Conservation (phyloP, 2,113 vertebrate species). For the Poeciliopsis turrubarensis region DNA sequence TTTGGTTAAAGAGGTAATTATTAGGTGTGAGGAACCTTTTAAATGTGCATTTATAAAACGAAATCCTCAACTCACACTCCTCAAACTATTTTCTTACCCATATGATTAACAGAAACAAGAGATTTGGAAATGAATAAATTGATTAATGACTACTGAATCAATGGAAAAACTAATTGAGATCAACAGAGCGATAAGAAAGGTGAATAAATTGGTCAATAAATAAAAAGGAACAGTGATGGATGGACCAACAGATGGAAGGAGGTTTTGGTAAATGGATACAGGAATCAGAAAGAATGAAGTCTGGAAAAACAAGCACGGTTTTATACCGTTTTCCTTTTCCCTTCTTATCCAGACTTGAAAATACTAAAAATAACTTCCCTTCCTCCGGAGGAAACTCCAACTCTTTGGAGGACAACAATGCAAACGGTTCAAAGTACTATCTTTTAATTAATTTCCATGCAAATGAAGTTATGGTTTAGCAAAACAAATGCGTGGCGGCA, state of each 20-base stretch:
- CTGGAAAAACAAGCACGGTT: not conserved
- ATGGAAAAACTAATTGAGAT: too few species aligned
- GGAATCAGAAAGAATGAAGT: not conserved
- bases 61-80: not conserved
- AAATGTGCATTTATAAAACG: slow-evolving; percentile 13
- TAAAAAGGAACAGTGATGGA: too few species aligned
- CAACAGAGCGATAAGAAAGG: too few species aligned
- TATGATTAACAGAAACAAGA: not conserved
- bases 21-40: slow-evolving; percentile 28
- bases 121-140: not conserved
- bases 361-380: not conserved
- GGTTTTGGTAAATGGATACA: too few species aligned
- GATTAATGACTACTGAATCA: too few species aligned
- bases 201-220: too few species aligned
- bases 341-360: not conserved
- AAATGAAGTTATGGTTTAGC: slow-evolving; percentile 27
- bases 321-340: not conserved
- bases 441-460: slow-evolving; percentile 8
- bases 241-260: too few species aligned
- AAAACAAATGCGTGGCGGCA: slow-evolving; percentile 44
- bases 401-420: not conserved
- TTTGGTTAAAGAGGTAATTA: slow-evolving; percentile 52
- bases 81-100: not conserved
- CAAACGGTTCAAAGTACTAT: not conserved
- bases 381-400: slow-evolving; percentile 1